Base-by-base conservation (phyloP, 92 coral and sea anemone genomes). In the Paragorgia papillata region DNA sequence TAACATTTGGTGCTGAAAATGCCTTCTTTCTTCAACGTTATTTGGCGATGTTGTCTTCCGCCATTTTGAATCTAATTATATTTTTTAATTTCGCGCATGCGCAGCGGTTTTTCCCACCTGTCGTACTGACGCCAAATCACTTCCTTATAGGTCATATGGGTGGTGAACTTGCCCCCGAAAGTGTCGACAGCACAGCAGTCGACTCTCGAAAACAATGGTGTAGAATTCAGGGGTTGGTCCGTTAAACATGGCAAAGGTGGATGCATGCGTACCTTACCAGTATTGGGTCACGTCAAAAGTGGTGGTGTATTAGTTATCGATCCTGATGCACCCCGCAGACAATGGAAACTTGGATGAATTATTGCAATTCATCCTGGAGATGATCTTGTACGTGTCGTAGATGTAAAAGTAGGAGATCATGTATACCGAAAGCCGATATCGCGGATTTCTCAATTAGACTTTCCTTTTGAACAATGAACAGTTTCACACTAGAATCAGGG, bases 121-220 rank as follows among this genome's bases (percentile, higher is more conserved):
- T 18, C 1, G 28, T 63, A 33, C 17, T 63, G 34, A 82, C 78
- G 6, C 90, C 87, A 20, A 86, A 86, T 25, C 84, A 86, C 54
- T 86, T 86, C 39, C 53, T 86, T 12, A 82, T 75, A 5, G 90
- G 81, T 8, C 90, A 86, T 19, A 43, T 66, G 61, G 89, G 85
- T 24, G 82, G 82, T 14, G 26, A 57, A 31, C 75, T 85, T 51
- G 82, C 87, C 32, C 87, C 84, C 6, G 87, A 86, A 22, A 30
- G 19, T 66, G 84, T 64, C 2, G 49, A 64, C 40, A 46, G 46
- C 9, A 15, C 53, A 61, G 74, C 69, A 13, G 64, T 74, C 31
- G 81, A 74, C 82, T 82, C 77, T 9, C 59, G 59, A 40, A 73
- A 62, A 33, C 43, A 85, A 30, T 80, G 85, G 88, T 41, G 77